These are phyloP conservation scores for Clanis bilineata DNA, from an alignment of 2,888 invertebrate species.

Conservation along the genomic window DNA sequence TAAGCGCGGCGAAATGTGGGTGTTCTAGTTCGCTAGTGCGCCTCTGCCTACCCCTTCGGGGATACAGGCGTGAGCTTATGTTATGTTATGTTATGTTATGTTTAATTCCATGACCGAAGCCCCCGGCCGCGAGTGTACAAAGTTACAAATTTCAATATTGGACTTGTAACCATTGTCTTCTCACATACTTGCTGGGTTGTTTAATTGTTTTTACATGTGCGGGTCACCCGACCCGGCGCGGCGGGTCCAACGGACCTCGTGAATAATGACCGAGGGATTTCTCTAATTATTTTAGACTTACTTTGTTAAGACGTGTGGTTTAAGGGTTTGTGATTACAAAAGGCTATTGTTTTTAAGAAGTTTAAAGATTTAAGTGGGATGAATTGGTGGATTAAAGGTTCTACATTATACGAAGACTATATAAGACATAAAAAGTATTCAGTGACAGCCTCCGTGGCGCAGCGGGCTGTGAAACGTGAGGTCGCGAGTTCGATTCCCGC, in stretches of 20 bases:
- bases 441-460: neutral
- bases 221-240: neutral
- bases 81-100: too few species aligned
- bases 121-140: slow-evolving; percentile 23
- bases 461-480: too few species aligned
- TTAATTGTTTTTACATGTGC: slow-evolving; percentile 26
- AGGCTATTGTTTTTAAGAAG: neutral
- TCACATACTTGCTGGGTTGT: slow-evolving; percentile 27
- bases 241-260: slow-evolving; percentile 4
- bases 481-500: too few species aligned
- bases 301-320: slow-evolving; percentile 1
- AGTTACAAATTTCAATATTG: slow-evolving; percentile 24
- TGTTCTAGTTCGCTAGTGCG: too few species aligned
- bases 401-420: too few species aligned
- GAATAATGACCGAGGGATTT: slow-evolving; percentile 8
- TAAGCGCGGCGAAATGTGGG: too few species aligned
- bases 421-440: too few species aligned
- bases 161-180: slow-evolving; percentile 28
- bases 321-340: neutral
- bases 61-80: too few species aligned
- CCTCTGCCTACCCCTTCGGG: too few species aligned
- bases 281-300: slow-evolving; percentile 8
- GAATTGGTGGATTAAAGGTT: neutral
- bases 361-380: neutral
- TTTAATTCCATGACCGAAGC: slow-evolving; percentile 2